Base-by-base conservation (phyloP, 2,888 invertebrate species). In the Zaprionus obscuricornis region DNA sequence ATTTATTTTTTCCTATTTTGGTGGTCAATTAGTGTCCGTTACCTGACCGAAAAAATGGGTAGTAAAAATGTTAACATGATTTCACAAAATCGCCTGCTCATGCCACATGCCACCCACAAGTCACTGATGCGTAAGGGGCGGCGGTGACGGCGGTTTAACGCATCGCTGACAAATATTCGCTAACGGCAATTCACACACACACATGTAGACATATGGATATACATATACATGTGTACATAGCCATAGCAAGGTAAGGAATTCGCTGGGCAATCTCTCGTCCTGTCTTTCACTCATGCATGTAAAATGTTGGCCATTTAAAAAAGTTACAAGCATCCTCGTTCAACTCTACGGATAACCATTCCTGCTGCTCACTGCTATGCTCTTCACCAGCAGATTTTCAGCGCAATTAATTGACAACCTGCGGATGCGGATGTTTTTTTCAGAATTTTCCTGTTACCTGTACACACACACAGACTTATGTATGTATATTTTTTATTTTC, bases 401-500 rank as follows among this genome's bases (percentile, higher is more conserved):
- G 69, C 51, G 50, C 70, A 70, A 76, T 79, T 77, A 79, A 77
- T 70, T 77, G 76, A 58, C 67, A 76, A 73, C 60, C 65, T 31
- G 63, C 64, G 62, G 56, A 74, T 58, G 66, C 59, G 68, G 56
- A 68, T 68, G 60, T 74, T 69, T 63, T n/a, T n/a, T 62, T 51
- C 60, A 49, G 66, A 68, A 72, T 74, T 73, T 39, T 47, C 40
- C 47, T 29, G 17, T 36, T 29, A 8, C 37, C n/a, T 26, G 0
- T 13, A 18, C 26, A 24, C 16, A 1, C 26, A 40, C 16, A 24
- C n/a, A 22, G 10, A 20, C 36, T 26, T 13, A 31, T 50, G 24
- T 10, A 26, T 39, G 17, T 33, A 17, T 11, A 33, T 10, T 5
- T 39, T 39, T 29, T 64, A 43, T 67, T 36, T 45, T 46, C 11